Evolutionary conservation across 1,140 invertebrate species (phyloP), one percentile per base, ranked within the genome.

Genomic region (Sipha flava): DNA sequence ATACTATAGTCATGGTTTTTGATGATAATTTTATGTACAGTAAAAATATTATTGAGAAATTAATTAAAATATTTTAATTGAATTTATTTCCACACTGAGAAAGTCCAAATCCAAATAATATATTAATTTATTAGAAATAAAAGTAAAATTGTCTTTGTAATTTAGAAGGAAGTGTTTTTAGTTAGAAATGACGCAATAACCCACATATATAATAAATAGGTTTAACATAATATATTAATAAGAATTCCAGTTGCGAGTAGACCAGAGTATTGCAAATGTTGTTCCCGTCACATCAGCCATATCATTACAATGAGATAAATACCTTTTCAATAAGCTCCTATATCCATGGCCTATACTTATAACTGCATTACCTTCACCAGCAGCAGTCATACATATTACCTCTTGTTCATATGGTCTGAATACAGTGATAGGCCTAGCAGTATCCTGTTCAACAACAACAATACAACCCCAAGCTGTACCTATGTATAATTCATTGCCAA

Each of bases 401-500:
- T 96, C 93, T 82, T 94, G 92, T 85, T 95, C 93, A 83, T 94
- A 95, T 0, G 95, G 95, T 72, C 95, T 87, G 85, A 96, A 97
- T 18, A 96, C 93, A 0, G 94, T 95, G 40, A 96, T 91, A 0
- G 95, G 95, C 26, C 93, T 87, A 79, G 97, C 87, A 3, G 92
- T 90, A 57, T 89, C 88, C 45, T 91, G 89, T 85, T 95, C 94
- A 3, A 93, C 94, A 1, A 97, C 92, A 23, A 97, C 92, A 43
- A 97, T 87, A 84, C 95, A 96, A 10, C 95, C 95, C 93, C 94
- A 95, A 1, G 92, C 94, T 2, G 95, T 97, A 47, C 95, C 95
- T 73, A 95, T 92, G 84, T 95, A 96, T 10, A 96, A 85, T 80
- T 92, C 89, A 75, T 89, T 89, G 62, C 90, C 88, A 81, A 91